A percentile compares a stretch with the other conserved stretches of the same genome.
Evolutionary conservation across 2,113 vertebrate genomes (phyloP).

Genomic region (Spea bombifrons): DNA sequence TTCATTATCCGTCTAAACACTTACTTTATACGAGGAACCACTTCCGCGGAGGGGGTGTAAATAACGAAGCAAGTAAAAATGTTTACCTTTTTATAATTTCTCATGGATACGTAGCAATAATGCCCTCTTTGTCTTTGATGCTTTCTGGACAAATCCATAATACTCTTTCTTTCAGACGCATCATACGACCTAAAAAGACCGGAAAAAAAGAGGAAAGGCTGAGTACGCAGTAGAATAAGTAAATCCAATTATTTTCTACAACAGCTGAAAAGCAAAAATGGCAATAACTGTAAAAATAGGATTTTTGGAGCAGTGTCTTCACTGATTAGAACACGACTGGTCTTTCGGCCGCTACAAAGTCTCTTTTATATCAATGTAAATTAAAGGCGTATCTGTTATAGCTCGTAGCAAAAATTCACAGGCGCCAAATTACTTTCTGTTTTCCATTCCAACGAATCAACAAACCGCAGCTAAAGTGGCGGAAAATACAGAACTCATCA

Average conservation of each 20-base stretch:
- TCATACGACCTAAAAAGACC: neutral
- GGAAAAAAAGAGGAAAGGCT: neutral
- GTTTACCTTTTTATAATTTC: neutral
- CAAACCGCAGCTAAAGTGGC: neutral
- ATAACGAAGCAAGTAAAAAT: neutral
- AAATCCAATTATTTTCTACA: slow-evolving; percentile 31
- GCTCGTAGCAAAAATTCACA: neutral
- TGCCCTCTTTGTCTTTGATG: neutral
- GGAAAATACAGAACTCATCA: neutral
- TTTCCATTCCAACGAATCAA: neutral
- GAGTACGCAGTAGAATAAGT: neutral
- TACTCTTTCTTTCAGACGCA: neutral
- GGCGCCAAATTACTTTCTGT: neutral
- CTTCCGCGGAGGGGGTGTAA: neutral
- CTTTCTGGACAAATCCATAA: neutral
- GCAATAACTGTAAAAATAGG: neutral
- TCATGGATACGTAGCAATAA: neutral
- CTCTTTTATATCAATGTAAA: neutral
- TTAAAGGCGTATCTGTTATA: neutral
- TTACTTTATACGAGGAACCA: neutral
- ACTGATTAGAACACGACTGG: neutral
- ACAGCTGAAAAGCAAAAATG: neutral
- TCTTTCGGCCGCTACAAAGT: neutral
- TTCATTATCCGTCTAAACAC: neutral
- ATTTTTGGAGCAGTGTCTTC: neutral